These are phyloP conservation scores for Macquaria australasica DNA, from an alignment of 2,113 vertebrate species.

Conservation along the genomic window DNA sequence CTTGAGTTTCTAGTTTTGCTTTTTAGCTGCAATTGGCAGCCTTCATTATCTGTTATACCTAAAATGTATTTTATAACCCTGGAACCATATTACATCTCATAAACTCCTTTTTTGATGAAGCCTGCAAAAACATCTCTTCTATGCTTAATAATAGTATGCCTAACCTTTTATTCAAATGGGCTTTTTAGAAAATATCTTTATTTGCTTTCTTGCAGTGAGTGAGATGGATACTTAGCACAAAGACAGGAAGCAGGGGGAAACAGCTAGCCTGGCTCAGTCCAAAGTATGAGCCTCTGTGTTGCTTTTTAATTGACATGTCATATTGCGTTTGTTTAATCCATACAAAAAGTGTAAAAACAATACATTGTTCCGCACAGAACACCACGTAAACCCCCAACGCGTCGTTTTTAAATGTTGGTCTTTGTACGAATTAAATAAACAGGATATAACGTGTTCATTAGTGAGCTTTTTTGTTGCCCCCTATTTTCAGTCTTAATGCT, in stretches of 20 bases:
- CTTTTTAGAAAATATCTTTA: not conserved
- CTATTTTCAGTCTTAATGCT: not conserved
- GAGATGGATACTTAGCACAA: not conserved
- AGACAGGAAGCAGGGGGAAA: not conserved
- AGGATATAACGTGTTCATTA: too few relatives aligned
- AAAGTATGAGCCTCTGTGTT: not conserved
- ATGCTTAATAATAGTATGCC: too few relatives aligned
- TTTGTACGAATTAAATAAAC: too few relatives aligned
- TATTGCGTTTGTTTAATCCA: not conserved
- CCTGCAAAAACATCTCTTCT: not conserved
- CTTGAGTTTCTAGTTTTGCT: constrained; percentile 28
- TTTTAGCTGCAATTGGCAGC: constrained; percentile 22
- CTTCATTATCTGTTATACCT: not conserved
- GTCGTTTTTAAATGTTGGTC: too few relatives aligned
- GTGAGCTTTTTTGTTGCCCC: too few relatives aligned
- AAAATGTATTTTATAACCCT: not conserved
- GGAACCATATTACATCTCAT: not conserved
- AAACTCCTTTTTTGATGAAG: not conserved
- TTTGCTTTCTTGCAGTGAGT: not conserved
- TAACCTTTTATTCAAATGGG: not conserved
- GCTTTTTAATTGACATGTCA: not conserved
- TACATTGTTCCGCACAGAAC: too few relatives aligned
- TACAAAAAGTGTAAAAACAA: not conserved
- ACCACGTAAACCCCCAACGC: too few relatives aligned
- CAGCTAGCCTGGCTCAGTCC: not conserved